Evolutionary conservation across 2,797 vertebrate species (phyloP), one percentile per base, ranked within the genome.

Genomic region (Dendrocincla fuliginosa): DNA sequence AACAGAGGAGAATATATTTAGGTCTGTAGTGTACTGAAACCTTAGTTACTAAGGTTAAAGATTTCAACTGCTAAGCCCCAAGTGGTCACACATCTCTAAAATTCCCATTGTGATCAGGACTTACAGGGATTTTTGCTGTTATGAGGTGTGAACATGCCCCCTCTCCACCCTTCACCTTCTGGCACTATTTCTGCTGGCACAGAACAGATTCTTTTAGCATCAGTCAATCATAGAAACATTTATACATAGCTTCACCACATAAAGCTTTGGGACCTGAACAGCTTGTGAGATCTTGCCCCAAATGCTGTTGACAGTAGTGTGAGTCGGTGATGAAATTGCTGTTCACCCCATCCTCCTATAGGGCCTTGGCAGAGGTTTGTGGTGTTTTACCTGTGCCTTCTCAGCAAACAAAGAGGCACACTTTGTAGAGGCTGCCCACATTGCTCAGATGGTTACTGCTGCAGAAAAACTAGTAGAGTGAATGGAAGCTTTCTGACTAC

Each of bases 121-220:
- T 23, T 2, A 2, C 20, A 65, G 18, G 10, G 4, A 12, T 39
- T 76, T 61, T 25, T 83, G 18, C 37, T 89, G 8, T 68, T 75
- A 12, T 9, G 22, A 67, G 2, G 1, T 13, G 3, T 70, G 33
- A 73, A n/a, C 9, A 19, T 28, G 82, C 4, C 4, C 1, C 1
- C 1, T 0, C 30, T 75, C 16, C 18, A 35, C 7, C 8, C 6
- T 59, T 23, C 9, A 14, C 47, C 50, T 89, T 61, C 28, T 63
- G 41, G 5, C 12, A n/a, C 11, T 47, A 10, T 55, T 90, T 94
- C 47, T 88, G 22, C 11, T 71, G 46, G 23, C 37, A 44, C 16
- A n/a, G 39, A 35, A 24, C 14, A 25, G 11, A 53, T 68, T 87
- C 14, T 57, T 67, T 22, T 27, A 83, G 13, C 13, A 46, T 49